Evolutionary conservation across 35 echinoderm and acorn worm species (phyloP), one percentile per base, ranked within the genome.

Genomic region (Stichopus chloronotus): DNA sequence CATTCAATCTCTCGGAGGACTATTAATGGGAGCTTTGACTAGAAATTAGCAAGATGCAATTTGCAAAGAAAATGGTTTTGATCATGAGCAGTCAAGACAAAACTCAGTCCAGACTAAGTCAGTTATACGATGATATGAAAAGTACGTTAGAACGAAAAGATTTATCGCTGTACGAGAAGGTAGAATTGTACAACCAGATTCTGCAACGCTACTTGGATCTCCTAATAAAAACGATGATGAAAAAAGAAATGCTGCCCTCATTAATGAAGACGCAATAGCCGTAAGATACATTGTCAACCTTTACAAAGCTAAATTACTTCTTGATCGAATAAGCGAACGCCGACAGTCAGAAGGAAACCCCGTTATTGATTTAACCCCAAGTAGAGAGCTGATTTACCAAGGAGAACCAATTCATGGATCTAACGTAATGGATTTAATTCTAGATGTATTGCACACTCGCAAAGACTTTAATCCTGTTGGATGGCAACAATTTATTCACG

Each of bases 101-200:
- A 89, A 72, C 65, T 0, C 59, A 25, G 14, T 89, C 87, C 8
- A 72, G 22, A 71, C 25, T 88, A 9, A 58, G 22, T 20, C 5
- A 89, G n/a, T 23, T 89, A 0, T 6, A 89, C 20, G 86, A 88
- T 25, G 86, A n/a, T 13, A 72, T 88, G 86, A 88, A 72, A 53
- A 53, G 7, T 25, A 88, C 58, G 7, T 24, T 88, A 17, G 86
- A 88, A 7, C 63, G 63, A 69, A 53, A 72, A 53, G 86, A 88
- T 24, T 23, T 69, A 52, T 9, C 61, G 22, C 25, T 76, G 25
- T 92, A 59, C 59, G 91, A 86, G n/a, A 93, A 93, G 52, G 81
- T 92, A 9, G 43, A 92, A 82, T 30, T 84, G 58, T 92, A 92
- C 80, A 58, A 92, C 21, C 58, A 92, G 5, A 85, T 92, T 53